Base-by-base conservation (phyloP, 2,797 vertebrate genomes). In the Rhinogobio ventralis region DNA sequence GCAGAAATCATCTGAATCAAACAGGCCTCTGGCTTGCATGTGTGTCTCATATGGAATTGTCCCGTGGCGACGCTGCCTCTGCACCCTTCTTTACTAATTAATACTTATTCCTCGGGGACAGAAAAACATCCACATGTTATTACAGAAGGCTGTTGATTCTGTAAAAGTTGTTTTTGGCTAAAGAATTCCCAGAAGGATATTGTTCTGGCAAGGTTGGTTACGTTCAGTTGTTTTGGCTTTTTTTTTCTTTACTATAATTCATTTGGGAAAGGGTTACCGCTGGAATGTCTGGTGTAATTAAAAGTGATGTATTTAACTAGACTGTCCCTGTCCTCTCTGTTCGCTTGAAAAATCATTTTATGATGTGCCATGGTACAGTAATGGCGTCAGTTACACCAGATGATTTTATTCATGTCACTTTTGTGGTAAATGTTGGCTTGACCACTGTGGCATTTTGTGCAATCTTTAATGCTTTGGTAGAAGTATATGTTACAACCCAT, bases 11-110 rank as follows among this genome's bases (percentile, higher is more conserved):
- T 88, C 53, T 87, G 85, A 85, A 79, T 88, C 60, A 77, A 75
- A 84, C 73, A 69, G 90, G 90, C 89, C 89, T 91, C 87, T 87
- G 91, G 91, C 90, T 90, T 86, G 91, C 84, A 66, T 85, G 42
- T 53, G 91, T 88, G 80, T 84, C 69, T 88, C 89, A 66, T 92
- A 89, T 90, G 45, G 39, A 39, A 17, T 17, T 51, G 76, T 39
- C 66, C 39, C 15, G 15, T 42, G 49, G 30, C 33, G 19, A 66
- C 6, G 13, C 19, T 45, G 55, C 49, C 36, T 81, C 84, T 57
- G n/a, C 92, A 91, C 88, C 79, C 91, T 87, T 89, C 89, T 88
- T 88, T 89, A 49, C 30, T 87, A 92, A 94, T 94, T 92, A 93
- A 94, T 91, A 91, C 89, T 85, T 86, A 84, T 90, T 88, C 91